Evolutionary conservation across 2,888 invertebrate genomes (phyloP).

Genomic region (Nasonovia ribisnigri): DNA sequence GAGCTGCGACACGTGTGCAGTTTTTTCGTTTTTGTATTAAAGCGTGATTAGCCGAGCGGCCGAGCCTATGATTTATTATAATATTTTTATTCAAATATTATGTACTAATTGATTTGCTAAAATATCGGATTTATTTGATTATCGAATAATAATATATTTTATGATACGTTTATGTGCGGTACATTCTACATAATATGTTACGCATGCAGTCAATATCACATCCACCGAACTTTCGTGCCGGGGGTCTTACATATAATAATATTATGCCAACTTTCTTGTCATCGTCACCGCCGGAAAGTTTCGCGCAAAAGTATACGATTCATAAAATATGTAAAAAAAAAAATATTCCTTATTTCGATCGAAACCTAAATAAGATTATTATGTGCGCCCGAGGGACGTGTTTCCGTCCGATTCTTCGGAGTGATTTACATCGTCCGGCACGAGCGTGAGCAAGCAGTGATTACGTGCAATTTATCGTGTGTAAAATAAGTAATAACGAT

Average conservation of each 20-base stretch:
- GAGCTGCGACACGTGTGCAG: neutral
- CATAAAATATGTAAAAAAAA: neutral
- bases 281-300: neutral
- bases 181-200: neutral
- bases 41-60: neutral
- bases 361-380: neutral
- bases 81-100: neutral
- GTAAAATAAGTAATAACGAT: neutral
- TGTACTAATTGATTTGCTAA: neutral
- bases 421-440: neutral
- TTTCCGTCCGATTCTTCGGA: neutral
- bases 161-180: neutral
- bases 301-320: neutral
- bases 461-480: constrained; percentile 1
- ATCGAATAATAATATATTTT: neutral
- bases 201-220: neutral
- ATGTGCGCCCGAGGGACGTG: neutral
- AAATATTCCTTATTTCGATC: neutral
- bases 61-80: neutral
- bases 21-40: neutral
- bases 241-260: neutral
- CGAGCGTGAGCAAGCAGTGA: neutral
- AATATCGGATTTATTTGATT: neutral
- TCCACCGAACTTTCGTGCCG: neutral
- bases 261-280: neutral